Percentiles rank a stretch among this genome's conserved stretches.
These are phyloP conservation scores for Peromyscus attwateri DNA, from an alignment of 2,797 vertebrate genomes.

Conservation along the genomic window DNA sequence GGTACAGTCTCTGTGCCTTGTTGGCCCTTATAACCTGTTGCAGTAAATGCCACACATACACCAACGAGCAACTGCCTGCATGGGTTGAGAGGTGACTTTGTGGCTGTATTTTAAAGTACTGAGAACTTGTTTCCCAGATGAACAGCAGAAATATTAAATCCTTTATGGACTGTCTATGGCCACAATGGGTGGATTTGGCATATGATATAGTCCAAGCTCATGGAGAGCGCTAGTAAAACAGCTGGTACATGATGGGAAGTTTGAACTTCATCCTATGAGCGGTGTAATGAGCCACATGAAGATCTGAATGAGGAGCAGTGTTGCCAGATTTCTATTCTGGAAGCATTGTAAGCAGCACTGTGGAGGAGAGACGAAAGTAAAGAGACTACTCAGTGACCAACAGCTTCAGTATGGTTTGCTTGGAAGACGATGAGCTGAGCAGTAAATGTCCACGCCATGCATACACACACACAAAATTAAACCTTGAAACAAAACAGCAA, in stretches of 20 bases:
- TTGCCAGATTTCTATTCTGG: neutral
- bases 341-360: neutral
- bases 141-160: neutral
- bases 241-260: neutral
- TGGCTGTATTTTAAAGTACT: slow-evolving; percentile 10
- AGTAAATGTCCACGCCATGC: neutral
- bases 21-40: neutral
- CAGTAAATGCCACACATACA: neutral
- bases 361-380: neutral
- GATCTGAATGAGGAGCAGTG: neutral
- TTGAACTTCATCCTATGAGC: slow-evolving; percentile 14
- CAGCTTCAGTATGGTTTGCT: neutral
- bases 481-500: neutral
- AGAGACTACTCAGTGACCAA: neutral
- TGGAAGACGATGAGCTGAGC: neutral
- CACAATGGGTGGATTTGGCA: neutral
- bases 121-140: neutral
- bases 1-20: neutral
- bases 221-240: neutral
- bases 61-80: neutral
- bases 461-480: neutral
- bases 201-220: neutral
- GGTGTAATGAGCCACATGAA: neutral
- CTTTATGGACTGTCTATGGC: neutral
- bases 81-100: neutral